Base-by-base conservation (phyloP, 2,797 vertebrate genomes). In the Naso thynnoides region DNA sequence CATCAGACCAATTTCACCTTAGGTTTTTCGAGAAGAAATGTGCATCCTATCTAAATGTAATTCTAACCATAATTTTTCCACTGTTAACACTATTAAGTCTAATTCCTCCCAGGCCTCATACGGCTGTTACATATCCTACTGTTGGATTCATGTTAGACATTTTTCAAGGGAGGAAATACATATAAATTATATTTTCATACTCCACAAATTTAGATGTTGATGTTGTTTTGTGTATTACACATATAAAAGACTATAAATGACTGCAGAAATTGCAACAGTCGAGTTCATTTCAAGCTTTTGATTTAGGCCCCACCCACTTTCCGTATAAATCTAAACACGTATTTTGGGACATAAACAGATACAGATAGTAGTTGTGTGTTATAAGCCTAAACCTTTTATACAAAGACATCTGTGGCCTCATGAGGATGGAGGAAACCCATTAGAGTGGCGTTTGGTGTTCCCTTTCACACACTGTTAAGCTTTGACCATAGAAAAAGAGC, bases 401-500 rank as follows among this genome's bases (percentile, higher is more conserved):
- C 6, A 24, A 39, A n/a, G 19, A 27, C 42, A 16, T 26, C 2
- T 14, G 23, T 26, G 7, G 38, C 47, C 14, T 38, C 19, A 27
- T 36, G 31, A 5, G 29, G 10, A 48, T 45, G 44, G 50, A 56
- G 33, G 45, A n/a, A 49, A 29, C 18, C 31, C 19, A 27, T 57
- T 44, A 41, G 15, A 53, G 50, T 18, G 36, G 15, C 45, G 23
- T 65, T 47, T 36, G 29, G 57, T 49, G 18, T 70, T 26, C 49
- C 23, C 33, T 5, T 41, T 70, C 33, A 41, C 36, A 18, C n/a
- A 39, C 0, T 24, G 14, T 38, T 33, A 53, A 52, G 19, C 58
- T 60, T 38, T 60, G 42, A 71, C 56, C 67, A 24, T 4, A 42
- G 36, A 61, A 26, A 23, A 49, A 15, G 14, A 70, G 49, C 44